Percentiles rank a stretch among this genome's conserved stretches.
Evolutionary conservation across 1,140 invertebrate genomes (phyloP).

Genomic region (Elymnias hypermnestra): DNA sequence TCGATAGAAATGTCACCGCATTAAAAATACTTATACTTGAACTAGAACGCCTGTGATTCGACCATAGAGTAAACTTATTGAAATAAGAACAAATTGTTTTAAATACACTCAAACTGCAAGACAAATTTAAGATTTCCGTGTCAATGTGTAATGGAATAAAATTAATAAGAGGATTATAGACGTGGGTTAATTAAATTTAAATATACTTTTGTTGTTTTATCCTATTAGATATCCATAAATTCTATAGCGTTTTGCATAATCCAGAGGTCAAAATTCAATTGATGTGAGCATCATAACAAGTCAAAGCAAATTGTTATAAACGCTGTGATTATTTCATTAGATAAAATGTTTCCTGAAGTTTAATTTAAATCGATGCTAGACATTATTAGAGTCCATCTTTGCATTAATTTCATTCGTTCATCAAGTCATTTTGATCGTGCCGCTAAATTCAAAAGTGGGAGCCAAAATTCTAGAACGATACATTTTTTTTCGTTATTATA

Average conservation of each 20-base stretch:
- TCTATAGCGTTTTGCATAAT: background rate
- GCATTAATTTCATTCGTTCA: conserved; percentile 5
- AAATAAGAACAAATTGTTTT: conserved; percentile 1
- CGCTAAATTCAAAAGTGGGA: conserved; percentile 32
- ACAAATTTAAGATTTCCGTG: no score
- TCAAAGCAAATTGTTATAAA: conserved; percentile 1
- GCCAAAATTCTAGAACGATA: conserved; percentile 39
- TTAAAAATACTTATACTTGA: no score
- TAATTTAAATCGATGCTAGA: background rate
- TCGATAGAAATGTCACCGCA: background rate
- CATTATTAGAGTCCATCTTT: background rate
- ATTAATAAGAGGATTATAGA: no score
- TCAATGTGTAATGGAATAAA: no score
- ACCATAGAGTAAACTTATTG: no score
- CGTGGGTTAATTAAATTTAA: no score
- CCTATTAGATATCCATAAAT: background rate
- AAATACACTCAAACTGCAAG: background rate
- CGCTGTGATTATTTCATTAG: conserved; percentile 2
- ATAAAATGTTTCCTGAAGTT: background rate
- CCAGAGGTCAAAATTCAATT: background rate
- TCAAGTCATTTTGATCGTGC: conserved; percentile 4
- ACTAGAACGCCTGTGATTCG: no score
- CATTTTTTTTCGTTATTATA: no score
- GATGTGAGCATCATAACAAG: background rate
- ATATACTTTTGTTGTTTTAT: no score